Percentiles rank a stretch among this genome's conserved stretches.
These are phyloP conservation scores for Choloepus didactylus DNA, from an alignment of 2,797 vertebrate species.

Conservation along the genomic window DNA sequence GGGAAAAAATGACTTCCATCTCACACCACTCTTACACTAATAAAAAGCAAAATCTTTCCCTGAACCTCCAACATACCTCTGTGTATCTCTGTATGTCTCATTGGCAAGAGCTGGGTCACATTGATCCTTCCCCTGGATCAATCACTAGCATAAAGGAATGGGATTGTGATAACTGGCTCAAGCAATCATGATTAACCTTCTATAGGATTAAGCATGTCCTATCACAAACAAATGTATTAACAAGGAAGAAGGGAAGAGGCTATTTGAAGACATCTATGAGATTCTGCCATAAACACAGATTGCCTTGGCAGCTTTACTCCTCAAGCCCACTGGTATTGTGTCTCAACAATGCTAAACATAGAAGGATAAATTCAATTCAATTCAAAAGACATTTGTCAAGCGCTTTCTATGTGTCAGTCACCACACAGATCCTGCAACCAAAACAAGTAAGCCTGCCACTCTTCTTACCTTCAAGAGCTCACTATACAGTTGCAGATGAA, in stretches of 20 bases:
- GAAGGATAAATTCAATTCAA: conserved; percentile 13
- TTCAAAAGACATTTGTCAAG: not conserved
- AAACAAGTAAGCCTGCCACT: not conserved
- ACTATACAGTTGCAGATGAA: not conserved
- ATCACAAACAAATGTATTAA: not conserved
- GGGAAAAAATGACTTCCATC: not conserved
- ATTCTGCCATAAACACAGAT: not conserved
- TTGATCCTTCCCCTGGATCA: not conserved
- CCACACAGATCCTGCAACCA: not conserved
- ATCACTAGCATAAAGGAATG: not conserved
- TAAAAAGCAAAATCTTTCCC: not conserved
- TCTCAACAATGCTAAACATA: not conserved
- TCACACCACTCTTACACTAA: not conserved
- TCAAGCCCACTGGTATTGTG: not conserved
- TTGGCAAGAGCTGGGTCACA: not conserved
- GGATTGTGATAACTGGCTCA: not conserved
- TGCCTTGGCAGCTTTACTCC: conserved; percentile 1
- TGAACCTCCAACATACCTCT: not conserved
- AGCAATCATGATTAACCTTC: not conserved
- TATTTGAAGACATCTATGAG: not conserved
- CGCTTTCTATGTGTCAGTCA: not conserved
- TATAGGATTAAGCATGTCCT: not conserved
- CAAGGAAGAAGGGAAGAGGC: not conserved
- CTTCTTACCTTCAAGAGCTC: not conserved
- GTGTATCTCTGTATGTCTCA: not conserved